Evolutionary conservation across 2,888 invertebrate species (phyloP), one percentile per base, ranked within the genome.

Genomic region (Ashinkailepas kermadecensis): DNA sequence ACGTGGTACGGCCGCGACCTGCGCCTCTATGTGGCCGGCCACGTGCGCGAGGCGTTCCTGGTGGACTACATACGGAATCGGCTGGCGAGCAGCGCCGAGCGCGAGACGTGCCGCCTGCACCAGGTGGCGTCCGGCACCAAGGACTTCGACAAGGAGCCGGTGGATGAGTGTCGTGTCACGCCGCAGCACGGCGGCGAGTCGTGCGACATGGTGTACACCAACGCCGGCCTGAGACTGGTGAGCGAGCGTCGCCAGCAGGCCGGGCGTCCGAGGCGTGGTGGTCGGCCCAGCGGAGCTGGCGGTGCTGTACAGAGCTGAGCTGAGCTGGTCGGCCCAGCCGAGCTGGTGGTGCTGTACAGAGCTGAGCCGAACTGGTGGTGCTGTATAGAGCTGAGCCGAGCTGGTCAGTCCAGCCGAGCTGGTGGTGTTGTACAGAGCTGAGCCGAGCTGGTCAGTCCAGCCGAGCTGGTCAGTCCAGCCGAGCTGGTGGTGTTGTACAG

Each of bases 31-130:
- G 58, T 78, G 58, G 58, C 58, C 58, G 78, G 78, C 13, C 58
- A 78, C 58, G 23, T 58, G 10, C 57, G 78, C 9, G 78, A 78
- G 58, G 78, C 78, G 12, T 78, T 58, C 13, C 78, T 78, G 78
- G 78, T 58, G 23, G 78, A 78, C 78, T 78, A 78, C 58, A 18
- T 78, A 12, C 57, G 23, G 0, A 23, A 15, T 12, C 78, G 78
- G 7, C 78, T 78, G 13, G 2, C 2, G n/a, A 23, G 58, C 23
- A 4, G 9, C 15, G 13, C 58, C 13, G 21, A 15, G 15, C 12
- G 13, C 9, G 9, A 39, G 54, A 54, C 7, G 18, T 74, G 74
- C 15, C 57, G 15, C 9, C 78, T 78, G 1, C 8, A 8, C 78
- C 8, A 25, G 54, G 39, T 23, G 23, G 23, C 10, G 23, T 0